Evolutionary conservation across 2,888 invertebrate species (phyloP).

Genomic region (Leucophenga maculata): DNA sequence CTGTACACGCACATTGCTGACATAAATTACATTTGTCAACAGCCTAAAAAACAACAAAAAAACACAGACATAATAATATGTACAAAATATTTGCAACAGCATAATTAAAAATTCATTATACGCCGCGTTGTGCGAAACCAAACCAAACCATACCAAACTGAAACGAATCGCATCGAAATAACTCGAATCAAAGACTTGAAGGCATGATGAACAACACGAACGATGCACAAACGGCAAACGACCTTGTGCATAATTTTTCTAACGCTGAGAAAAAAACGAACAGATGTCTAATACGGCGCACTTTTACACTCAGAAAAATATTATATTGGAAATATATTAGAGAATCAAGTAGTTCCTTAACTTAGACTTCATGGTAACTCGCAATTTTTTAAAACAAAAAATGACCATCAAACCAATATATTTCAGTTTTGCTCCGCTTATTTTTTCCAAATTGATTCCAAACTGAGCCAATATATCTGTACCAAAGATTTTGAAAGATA

Average conservation of each 20-base stretch:
- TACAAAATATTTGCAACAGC: not conserved
- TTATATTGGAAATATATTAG: too few relatives aligned
- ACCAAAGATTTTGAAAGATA: too few relatives aligned
- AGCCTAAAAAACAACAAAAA: not conserved
- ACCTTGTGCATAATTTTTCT: conserved; percentile 1
- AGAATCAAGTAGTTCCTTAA: too few relatives aligned
- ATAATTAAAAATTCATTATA: conserved; percentile 20
- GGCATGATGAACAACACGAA: not conserved
- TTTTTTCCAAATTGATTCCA: too few relatives aligned
- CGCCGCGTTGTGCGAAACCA: not conserved
- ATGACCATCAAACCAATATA: too few relatives aligned
- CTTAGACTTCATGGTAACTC: too few relatives aligned
- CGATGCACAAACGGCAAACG: not conserved
- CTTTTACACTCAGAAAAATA: not conserved
- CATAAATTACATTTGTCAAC: conserved; percentile 19
- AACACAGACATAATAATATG: not conserved
- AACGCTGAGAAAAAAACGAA: not conserved
- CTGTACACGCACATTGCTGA: conserved; percentile 3
- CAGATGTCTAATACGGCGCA: not conserved
- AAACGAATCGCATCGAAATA: not conserved
- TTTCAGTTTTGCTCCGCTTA: too few relatives aligned
- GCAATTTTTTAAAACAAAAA: too few relatives aligned
- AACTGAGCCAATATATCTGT: too few relatives aligned
- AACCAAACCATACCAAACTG: not conserved
- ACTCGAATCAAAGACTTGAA: not conserved